A percentile compares a stretch with the other conserved stretches of the same genome.
Conservation (phyloP, 2,888 invertebrate genomes). For the Lasioglossum zephyrum region DNA sequence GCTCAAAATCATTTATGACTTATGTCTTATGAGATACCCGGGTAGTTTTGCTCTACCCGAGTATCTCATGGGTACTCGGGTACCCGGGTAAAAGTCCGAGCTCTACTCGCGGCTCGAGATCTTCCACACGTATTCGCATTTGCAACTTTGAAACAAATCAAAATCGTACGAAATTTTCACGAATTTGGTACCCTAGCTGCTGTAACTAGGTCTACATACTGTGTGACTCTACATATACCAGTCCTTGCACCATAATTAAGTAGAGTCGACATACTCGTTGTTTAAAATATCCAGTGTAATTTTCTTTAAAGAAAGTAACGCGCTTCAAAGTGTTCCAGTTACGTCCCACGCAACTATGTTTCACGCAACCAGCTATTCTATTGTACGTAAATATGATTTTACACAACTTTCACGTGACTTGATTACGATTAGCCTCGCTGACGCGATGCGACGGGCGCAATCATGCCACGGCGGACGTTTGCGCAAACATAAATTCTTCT, state of each 20-base stretch:
- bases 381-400: constrained; percentile 3
- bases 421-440: neutral
- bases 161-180: no score
- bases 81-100: no score
- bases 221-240: neutral
- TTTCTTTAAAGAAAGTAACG: neutral
- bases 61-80: no score
- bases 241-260: neutral
- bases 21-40: no score
- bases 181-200: neutral
- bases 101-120: neutral
- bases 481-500: neutral
- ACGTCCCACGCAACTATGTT: neutral
- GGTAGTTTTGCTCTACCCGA: no score
- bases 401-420: neutral
- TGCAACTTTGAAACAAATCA: neutral
- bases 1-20: no score
- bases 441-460: neutral
- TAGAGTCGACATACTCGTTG: neutral
- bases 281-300: neutral
- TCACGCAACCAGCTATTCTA: neutral
- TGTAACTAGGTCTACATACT: neutral
- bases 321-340: neutral
- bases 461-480: neutral
- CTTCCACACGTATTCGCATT: neutral